Evolutionary conservation across 2,888 invertebrate species (phyloP).

Genomic region (Chaetogeoica ovagalla): DNA sequence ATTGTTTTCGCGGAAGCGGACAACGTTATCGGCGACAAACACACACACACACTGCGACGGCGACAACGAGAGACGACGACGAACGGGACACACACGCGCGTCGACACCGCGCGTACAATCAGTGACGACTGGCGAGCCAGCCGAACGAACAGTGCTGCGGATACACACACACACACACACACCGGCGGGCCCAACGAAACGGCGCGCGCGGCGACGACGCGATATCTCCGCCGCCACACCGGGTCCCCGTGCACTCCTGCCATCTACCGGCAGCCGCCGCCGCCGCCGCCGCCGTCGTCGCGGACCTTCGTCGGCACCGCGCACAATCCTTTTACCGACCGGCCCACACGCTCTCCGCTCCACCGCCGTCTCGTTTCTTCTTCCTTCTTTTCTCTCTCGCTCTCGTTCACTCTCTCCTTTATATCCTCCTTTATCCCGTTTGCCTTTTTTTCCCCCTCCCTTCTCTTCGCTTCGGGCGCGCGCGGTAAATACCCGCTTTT

Average conservation of each 20-base stretch:
- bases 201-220: conserved; percentile 28
- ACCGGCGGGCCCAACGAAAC: conserved; percentile 24
- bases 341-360: neutral
- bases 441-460: neutral
- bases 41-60: conserved; percentile 23
- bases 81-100: conserved; percentile 48
- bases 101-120: conserved; percentile 53
- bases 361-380: no score
- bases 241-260: conserved; percentile 51
- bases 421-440: no score
- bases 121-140: conserved; percentile 47
- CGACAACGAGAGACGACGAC: conserved; percentile 25
- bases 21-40: conserved; percentile 30
- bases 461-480: no score
- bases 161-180: conserved; percentile 9
- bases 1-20: neutral
- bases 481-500: neutral
- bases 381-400: neutral
- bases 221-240: conserved; percentile 24
- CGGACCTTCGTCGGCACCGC: conserved; percentile 13
- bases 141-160: conserved; percentile 23
- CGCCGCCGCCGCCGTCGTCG: no score
- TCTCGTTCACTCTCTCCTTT: neutral
- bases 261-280: conserved; percentile 44
- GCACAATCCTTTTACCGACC: conserved; percentile 45